Conservation (phyloP, 2,797 vertebrate genomes). For the Tokudaia muenninki region DNA sequence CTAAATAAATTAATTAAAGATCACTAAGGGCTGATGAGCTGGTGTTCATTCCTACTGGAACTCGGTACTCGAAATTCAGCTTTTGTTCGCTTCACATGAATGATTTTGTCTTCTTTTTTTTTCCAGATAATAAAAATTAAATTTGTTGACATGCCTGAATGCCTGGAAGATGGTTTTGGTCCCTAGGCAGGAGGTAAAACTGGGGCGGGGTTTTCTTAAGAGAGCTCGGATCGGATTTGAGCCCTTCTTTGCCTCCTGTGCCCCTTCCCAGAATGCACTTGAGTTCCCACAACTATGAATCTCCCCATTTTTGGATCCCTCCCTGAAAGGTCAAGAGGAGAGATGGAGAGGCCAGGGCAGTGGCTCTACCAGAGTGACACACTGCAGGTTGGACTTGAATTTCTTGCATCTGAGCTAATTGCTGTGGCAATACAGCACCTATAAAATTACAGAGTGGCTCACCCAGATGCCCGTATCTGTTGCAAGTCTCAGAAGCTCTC, state of each 20-base stretch:
- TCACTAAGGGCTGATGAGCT: background rate
- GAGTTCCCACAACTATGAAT: background rate
- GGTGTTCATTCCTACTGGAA: background rate
- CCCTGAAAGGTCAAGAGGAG: background rate
- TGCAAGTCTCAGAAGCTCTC: background rate
- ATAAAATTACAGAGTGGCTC: conserved; percentile 71
- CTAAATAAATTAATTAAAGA: background rate
- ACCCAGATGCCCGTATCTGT: conserved; percentile 9
- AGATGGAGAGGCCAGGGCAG: conserved; percentile 38
- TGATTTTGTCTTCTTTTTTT: background rate
- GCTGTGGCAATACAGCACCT: conserved; percentile 68
- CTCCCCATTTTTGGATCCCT: background rate
- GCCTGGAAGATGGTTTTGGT: conserved; percentile 18
- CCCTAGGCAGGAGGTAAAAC: background rate
- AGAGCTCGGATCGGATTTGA: background rate
- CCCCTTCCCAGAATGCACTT: background rate
- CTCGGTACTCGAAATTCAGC: background rate
- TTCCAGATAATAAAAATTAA: conserved; percentile 41
- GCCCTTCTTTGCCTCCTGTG: background rate
- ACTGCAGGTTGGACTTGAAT: conserved; percentile 83
- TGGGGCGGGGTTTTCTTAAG: background rate
- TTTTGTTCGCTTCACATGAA: conserved; percentile 44
- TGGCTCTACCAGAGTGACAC: conserved; percentile 43
- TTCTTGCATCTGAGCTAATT: conserved; percentile 80
- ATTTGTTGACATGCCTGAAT: background rate